Conservation (phyloP, 2,113 vertebrate species). For the Oncorhynchus gorbuscha region DNA sequence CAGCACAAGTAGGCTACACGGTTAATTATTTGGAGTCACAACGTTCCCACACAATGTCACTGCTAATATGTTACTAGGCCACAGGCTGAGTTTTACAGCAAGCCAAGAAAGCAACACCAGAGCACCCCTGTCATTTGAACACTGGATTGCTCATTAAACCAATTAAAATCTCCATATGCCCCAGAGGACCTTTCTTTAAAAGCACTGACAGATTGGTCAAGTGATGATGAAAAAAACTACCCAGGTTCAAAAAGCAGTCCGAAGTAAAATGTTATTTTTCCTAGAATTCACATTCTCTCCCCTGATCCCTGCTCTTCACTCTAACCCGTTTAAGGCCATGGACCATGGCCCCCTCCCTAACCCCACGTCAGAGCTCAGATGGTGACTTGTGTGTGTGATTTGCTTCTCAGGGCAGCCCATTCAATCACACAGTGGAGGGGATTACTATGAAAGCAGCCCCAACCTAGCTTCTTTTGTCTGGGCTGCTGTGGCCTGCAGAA, state of each 20-base stretch:
- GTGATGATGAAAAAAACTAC: conserved; percentile 16
- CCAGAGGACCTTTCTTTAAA: not conserved
- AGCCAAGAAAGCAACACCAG: no score
- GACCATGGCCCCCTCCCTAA: not conserved
- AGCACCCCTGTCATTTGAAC: no score
- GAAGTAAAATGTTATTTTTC: conserved; percentile 19
- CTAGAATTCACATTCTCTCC: conserved; percentile 17
- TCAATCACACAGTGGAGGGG: conserved; percentile 25
- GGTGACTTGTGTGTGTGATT: conserved; percentile 13
- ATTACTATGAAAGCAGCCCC: conserved; percentile 49
- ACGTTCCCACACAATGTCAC: not conserved
- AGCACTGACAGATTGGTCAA: not conserved
- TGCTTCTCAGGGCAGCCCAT: not conserved
- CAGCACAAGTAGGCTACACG: no score
- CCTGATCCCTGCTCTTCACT: not conserved
- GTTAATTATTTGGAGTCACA: no score
- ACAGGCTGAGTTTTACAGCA: not conserved
- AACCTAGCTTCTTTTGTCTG: not conserved
- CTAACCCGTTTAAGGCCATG: no score
- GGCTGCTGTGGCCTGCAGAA: not conserved
- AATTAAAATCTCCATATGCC: no score
- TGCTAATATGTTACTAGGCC: not conserved
- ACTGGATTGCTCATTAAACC: no score
- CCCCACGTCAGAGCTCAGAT: conserved; percentile 16
- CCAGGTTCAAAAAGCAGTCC: no score